These are phyloP conservation scores for Polymixis flavicincta DNA, from an alignment of 2,888 invertebrate species.

Conservation along the genomic window DNA sequence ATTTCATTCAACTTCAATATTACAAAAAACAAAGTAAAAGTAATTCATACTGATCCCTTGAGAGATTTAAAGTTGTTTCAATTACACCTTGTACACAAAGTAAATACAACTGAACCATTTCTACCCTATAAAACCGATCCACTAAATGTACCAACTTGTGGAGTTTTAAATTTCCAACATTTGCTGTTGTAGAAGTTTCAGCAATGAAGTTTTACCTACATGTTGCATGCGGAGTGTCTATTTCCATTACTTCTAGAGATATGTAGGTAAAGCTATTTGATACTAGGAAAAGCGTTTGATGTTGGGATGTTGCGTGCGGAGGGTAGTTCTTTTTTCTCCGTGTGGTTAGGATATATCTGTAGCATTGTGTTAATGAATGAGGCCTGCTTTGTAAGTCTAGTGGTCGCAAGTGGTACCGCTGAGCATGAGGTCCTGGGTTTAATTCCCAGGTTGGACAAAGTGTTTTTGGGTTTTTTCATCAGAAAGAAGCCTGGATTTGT, in stretches of 20 bases:
- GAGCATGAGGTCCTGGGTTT: too few relatives aligned
- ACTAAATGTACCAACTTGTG: neutral
- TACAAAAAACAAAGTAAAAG: too few relatives aligned
- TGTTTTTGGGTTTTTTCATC: too few relatives aligned
- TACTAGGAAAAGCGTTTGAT: constrained; percentile 14
- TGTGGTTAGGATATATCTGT: neutral
- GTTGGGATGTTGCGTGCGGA: neutral
- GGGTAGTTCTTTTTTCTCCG: neutral
- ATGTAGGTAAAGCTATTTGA: constrained; percentile 5
- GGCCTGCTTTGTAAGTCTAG: too few relatives aligned
- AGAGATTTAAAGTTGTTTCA: too few relatives aligned
- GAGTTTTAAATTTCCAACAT: constrained; percentile 33
- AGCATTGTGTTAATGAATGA: neutral
- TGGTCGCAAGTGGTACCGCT: too few relatives aligned
- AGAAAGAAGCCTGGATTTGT: too few relatives aligned
- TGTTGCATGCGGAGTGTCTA: constrained; percentile 35
- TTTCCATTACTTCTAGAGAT: constrained; percentile 39
- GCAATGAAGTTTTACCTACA: constrained; percentile 28
- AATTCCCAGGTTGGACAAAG: too few relatives aligned
- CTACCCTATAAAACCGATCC: neutral
- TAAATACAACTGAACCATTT: neutral
- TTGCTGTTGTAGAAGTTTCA: constrained; percentile 23
- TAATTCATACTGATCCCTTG: too few relatives aligned
- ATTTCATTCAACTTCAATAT: too few relatives aligned
- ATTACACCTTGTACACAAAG: neutral